Evolutionary conservation across 2,797 vertebrate genomes (phyloP).

Genomic region (Pogoniulus pusillus): DNA sequence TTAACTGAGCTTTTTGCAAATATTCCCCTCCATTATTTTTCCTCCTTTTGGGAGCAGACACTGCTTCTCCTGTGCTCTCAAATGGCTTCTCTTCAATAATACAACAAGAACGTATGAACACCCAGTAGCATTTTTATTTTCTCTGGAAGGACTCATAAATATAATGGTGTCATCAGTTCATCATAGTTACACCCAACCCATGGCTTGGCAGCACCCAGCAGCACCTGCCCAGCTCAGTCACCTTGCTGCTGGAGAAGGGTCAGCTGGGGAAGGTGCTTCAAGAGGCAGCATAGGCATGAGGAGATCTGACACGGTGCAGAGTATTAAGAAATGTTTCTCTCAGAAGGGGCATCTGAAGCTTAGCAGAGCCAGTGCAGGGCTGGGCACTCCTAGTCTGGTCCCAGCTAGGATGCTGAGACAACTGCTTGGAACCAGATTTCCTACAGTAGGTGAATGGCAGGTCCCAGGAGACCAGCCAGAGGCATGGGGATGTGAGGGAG

Average conservation of each 20-base stretch:
- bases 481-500: neutral
- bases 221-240: rapidly evolving
- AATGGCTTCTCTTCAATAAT: slow-evolving; percentile 61
- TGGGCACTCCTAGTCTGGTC: neutral
- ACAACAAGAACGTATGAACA: neutral
- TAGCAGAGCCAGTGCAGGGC: neutral
- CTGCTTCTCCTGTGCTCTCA: slow-evolving; percentile 4
- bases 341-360: neutral
- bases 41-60: slow-evolving; percentile 54
- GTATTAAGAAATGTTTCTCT: neutral
- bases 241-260: neutral
- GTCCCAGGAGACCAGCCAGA: neutral
- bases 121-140: neutral
- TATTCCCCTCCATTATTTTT: slow-evolving; percentile 39
- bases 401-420: neutral
- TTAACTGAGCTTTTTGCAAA: slow-evolving; percentile 64
- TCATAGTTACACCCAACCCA: neutral
- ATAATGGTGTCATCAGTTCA: neutral
- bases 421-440: rapidly evolving
- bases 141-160: neutral
- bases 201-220: neutral
- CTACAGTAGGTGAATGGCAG: neutral
- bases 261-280: neutral
- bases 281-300: neutral
- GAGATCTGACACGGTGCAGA: neutral